Percentiles rank a stretch among this genome's conserved stretches.
Evolutionary conservation across 2,113 vertebrate species (phyloP).

Genomic region (Hemiscyllium ocellatum): DNA sequence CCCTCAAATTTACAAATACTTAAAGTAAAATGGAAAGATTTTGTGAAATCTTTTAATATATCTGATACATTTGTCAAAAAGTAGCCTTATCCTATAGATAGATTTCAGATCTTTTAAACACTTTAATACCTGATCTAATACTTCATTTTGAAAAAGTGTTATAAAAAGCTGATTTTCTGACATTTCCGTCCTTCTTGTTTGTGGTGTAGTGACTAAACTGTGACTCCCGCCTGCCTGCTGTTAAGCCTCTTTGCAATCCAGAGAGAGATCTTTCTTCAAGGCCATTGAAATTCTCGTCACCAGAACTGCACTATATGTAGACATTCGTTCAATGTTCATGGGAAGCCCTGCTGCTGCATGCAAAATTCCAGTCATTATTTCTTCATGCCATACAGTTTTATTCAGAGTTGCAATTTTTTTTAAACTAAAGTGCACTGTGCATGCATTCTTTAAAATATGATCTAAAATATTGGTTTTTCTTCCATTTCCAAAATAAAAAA

Average conservation of each 20-base stretch:
- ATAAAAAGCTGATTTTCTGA: no score
- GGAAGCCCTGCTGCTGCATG: neutral
- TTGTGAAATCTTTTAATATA: neutral
- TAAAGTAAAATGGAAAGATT: neutral
- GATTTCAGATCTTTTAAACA: no score
- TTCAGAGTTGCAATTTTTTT: neutral
- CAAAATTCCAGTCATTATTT: neutral
- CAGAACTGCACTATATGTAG: neutral
- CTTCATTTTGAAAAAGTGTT: no score
- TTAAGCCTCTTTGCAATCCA: neutral
- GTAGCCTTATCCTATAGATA: no score
- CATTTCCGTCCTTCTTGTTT: neutral
- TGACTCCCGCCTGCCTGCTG: neutral
- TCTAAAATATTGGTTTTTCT: neutral
- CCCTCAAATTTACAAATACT: neutral
- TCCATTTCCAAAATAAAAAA: neutral
- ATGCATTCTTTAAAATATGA: neutral
- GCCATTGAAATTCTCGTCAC: neutral
- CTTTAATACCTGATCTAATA: no score
- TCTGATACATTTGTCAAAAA: neutral
- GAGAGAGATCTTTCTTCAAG: neutral
- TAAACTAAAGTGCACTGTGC: neutral
- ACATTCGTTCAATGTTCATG: neutral
- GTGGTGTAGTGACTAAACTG: neutral
- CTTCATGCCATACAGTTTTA: neutral